Base-by-base conservation (phyloP, 2,797 vertebrate species). In the Squalus acanthias region DNA sequence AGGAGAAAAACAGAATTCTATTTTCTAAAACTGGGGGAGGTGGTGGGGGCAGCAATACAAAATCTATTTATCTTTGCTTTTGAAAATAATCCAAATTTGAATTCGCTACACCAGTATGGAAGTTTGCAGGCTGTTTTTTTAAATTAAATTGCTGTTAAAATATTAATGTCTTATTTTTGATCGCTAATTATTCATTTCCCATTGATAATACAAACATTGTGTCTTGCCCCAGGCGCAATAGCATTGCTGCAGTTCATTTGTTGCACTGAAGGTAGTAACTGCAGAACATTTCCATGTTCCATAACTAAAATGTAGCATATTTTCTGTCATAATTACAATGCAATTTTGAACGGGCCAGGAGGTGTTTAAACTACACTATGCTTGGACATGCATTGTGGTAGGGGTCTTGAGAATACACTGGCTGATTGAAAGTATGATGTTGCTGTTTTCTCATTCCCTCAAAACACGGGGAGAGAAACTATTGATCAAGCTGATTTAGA, bases 71-170 rank as follows among this genome's bases (percentile, higher is more conserved):
- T 33, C 63, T 65, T 63, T 67, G 92, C 65, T 39, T 94, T 65
- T 17, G 33, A 46, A 94, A 70, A 26, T 12, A 53, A 46, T 29
- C 2, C n/a, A 46, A 69, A 94, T 94, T 94, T 39, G 24, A n/a
- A 67, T 95, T 53, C 50, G 20, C 3, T 13, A n/a, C n/a, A n/a
- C n/a, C n/a, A n/a, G n/a, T n/a, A 60, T 24, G 17, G 3, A 67
- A 67, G 33, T 39, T 0, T 50, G 8, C 10, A 29, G 63, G 46
- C 65, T 69, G 67, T 95, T 53, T 95, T 57, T 50, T 5, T 24
- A 63, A 92, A 72, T 26, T 69, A 72, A 95, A 95, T 95, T 95
- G 93, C 67, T 95, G 22, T 46, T 95, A 95, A 95, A 95, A 95
- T 50, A 95, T 95, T 95, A 70, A 95, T 50, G 46, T 2, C 46